Evolutionary conservation across 2,888 invertebrate genomes (phyloP), one percentile per base, ranked within the genome.

Genomic region (Anoplius nigerrimus): DNA sequence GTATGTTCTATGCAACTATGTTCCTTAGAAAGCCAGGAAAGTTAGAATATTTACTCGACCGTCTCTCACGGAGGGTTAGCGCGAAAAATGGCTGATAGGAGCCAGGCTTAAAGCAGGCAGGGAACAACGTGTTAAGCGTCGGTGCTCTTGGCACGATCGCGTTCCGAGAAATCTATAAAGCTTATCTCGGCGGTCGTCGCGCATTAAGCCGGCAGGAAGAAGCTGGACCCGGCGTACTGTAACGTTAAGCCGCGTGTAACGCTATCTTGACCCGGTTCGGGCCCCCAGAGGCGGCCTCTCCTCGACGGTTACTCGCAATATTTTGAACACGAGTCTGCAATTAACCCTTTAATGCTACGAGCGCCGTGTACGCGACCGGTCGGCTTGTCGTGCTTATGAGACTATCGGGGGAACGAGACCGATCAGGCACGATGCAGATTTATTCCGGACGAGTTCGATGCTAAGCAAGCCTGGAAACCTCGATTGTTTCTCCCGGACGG

Each of bases 251-350:
- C 24, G 16, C 16, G 55, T 59, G 61, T 71, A 71, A 71, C 71
- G 71, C 71, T 71, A 71, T 71, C 69, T 71, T 71, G 71, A 71
- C 71, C 71, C 62, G 58, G 54, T 71, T 71, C 69, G 54, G 68
- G n/a, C 15, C 34, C 34, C 34, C 34, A 34, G 34, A 34, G 34
- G 34, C 34, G 34, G 34, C 1, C 34, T 34, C 34, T 53, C 55
- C 34, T 53, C 55, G 55, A 63, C 62, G 56, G 66, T 67, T 67
- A 62, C 66, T 27, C 66, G 55, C 56, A 63, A 45, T 67, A 63
- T 67, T 67, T 67, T 51, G 64, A 53, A 65, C 64, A 65, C 56
- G 60, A 60, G 60, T 65, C 53, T 52, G 60, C 64, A 65, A 65
- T 65, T 65, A 65, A 65, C 64, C 43, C 64, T 64, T 43, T 53